A percentile compares a stretch with the other conserved stretches of the same genome.
These are phyloP conservation scores for Thymelicus sylvestris DNA, from an alignment of 2,888 invertebrate genomes.

Conservation along the genomic window DNA sequence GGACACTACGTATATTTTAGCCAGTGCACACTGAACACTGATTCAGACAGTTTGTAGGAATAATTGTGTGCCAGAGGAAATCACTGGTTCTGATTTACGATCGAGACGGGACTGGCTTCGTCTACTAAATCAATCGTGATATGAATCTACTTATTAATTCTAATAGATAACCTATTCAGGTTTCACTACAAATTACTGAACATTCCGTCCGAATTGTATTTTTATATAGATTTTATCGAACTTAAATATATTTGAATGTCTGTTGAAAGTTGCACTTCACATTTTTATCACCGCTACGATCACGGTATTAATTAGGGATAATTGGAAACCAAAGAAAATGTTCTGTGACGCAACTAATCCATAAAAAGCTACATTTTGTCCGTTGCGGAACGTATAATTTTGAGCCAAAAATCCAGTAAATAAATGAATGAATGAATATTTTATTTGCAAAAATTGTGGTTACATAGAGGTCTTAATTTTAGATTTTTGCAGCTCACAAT, in stretches of 20 bases:
- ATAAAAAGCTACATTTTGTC: no score
- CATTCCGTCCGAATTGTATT: conserved; percentile 9
- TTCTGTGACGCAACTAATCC: no score
- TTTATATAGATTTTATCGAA: conserved; percentile 16
- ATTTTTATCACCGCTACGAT: neutral
- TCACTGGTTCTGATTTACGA: conserved; percentile 50
- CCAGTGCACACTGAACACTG: conserved; percentile 26
- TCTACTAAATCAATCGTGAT: conserved; percentile 53
- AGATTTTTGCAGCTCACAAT: no score
- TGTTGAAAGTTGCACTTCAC: neutral
- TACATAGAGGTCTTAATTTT: no score
- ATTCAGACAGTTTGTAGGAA: conserved; percentile 46
- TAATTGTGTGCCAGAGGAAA: conserved; percentile 52
- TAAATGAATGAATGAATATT: no score
- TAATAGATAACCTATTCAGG: conserved; percentile 32
- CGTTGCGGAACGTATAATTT: no score
- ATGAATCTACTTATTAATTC: conserved; percentile 52
- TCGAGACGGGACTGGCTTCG: conserved; percentile 36
- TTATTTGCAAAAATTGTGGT: no score
- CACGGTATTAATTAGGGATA: no score
- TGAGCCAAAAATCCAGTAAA: no score
- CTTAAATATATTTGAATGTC: conserved; percentile 11
- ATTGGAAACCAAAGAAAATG: no score
- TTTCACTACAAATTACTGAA: conserved; percentile 28
- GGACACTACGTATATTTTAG: conserved; percentile 28